Base-by-base conservation (phyloP, 2,113 vertebrate genomes). In the Sylvietta virens region DNA sequence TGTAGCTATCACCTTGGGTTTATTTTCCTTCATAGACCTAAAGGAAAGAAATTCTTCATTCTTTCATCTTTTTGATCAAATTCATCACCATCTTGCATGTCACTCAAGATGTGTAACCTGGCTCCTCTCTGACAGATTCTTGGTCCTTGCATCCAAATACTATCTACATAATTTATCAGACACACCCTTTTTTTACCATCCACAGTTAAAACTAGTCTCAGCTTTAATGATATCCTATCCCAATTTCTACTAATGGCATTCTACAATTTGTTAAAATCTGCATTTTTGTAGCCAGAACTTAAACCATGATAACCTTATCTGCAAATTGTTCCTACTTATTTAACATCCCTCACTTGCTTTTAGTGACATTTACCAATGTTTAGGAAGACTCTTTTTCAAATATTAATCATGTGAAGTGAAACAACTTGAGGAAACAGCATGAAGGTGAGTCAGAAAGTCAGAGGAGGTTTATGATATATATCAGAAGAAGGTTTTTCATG, bases 371-470 rank as follows among this genome's bases (percentile, higher is more conserved):
- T 70, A 58, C 8, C 11, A 74, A 13, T 0, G 1, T 88, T 86
- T 48, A 66, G 28, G 42, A 57, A 18, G 4, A 9, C 6, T 84
- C 13, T 20, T 85, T 87, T 89, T 79, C 40, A 74, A 79, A 74
- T 15, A 40, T 53, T 64, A 60, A 37, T 74, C 20, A 27, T 48
- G 26, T 44, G 17, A 72, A 65, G 9, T 57, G n/a, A 61, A 62
- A 48, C 7, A 0, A 48, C 13, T 71, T 1, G 1, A 42, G 35
- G 31, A 72, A 72, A 42, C 2, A 35, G 2, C 17, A 27, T 23
- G 26, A 57, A 80, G 42, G 9, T 42, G 42, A 37, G 31, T 35
- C 27, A 22, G 11, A 17, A 35, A 37, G 31, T 35, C 27, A 22
- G 11, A 17, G 8, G 9, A 56, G 17, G 35, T 12, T 64, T 27